A percentile compares a stretch with the other conserved stretches of the same genome.
Conservation (phyloP, 2,888 invertebrate species). For the Tineola bisselliella region DNA sequence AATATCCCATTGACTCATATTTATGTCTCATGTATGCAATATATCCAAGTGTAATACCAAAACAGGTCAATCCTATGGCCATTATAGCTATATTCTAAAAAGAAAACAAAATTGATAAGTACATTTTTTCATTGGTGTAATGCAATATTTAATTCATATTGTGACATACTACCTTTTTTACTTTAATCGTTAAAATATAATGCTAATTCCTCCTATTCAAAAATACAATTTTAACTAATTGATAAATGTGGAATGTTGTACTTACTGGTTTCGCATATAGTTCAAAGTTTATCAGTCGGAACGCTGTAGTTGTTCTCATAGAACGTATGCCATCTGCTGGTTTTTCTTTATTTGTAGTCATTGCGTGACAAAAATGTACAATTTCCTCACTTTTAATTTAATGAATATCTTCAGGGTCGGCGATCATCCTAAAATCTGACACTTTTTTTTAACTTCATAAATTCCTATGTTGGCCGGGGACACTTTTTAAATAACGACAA, state of each 20-base stretch:
- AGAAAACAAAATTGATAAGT: conserved; percentile 18
- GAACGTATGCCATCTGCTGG: conserved; percentile 84
- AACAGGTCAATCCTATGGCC: conserved; percentile 80
- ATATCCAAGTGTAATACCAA: conserved; percentile 80
- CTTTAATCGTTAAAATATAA: too few species aligned
- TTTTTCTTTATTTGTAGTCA: conserved; percentile 29
- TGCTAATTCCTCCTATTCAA: too few species aligned
- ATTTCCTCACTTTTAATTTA: neutral
- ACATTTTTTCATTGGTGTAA: too few species aligned
- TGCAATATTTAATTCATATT: too few species aligned
- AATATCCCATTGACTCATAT: conserved; percentile 82
- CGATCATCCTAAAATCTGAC: too few species aligned
- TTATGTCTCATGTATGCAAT: conserved; percentile 86
- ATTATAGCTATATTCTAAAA: conserved; percentile 87
- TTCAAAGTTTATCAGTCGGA: conserved; percentile 88
- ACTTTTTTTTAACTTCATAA: too few species aligned
- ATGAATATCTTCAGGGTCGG: neutral
- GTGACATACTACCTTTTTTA: too few species aligned
- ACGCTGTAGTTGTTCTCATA: conserved; percentile 76
- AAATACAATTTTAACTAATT: conserved; percentile 8
- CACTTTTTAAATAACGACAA: too few species aligned
- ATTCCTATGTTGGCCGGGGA: too few species aligned
- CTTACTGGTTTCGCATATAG: conserved; percentile 89
- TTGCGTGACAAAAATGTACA: neutral
- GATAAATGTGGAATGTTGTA: neutral